Conservation (phyloP, 2,888 invertebrate genomes). For the Limenitis camilla region DNA sequence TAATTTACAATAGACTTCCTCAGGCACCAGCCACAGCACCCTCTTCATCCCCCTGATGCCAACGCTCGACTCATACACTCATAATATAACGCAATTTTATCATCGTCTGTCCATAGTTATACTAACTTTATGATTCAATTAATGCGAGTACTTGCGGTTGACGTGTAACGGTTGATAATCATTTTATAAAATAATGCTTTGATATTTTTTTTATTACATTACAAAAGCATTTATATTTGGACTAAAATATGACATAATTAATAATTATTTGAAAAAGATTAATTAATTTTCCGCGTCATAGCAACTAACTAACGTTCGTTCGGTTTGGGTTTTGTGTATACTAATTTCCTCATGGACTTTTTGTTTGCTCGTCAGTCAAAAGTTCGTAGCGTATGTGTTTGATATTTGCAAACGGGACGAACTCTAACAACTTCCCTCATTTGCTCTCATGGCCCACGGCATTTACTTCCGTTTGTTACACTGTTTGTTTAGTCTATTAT, state of each 20-base stretch:
- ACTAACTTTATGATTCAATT: background rate
- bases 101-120: background rate
- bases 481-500: constrained; percentile 8
- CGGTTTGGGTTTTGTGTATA: background rate
- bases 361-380: constrained; percentile 10
- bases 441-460: constrained; percentile 17
- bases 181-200: no score
- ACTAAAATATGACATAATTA: no score
- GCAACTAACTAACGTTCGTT: background rate
- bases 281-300: background rate
- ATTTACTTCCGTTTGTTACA: constrained; percentile 8
- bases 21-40: background rate
- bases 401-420: constrained; percentile 15
- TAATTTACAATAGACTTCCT: constrained; percentile 17
- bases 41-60: no score
- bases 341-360: constrained; percentile 3
- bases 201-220: no score
- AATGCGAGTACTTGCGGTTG: background rate
- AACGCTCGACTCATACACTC: background rate
- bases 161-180: no score
- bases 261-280: no score
- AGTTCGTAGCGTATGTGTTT: constrained; percentile 13
- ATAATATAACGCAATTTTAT: constrained; percentile 1
- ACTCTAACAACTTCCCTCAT: constrained; percentile 19
- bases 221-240: no score